These are phyloP conservation scores for Luperina testacea DNA, from an alignment of 2,888 invertebrate species.

Conservation along the genomic window DNA sequence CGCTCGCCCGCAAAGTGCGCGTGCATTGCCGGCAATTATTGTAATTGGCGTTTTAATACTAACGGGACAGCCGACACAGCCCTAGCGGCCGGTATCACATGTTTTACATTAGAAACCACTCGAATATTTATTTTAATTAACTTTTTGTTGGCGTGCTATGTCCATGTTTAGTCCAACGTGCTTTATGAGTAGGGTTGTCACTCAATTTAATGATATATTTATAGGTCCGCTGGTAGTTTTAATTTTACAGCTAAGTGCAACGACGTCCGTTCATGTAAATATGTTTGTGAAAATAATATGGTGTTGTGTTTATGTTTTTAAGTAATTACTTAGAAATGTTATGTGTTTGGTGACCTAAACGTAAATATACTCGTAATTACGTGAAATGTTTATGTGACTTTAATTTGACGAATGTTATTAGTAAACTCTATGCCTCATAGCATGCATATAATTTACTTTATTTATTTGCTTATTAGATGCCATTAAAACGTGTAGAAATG, in stretches of 20 bases:
- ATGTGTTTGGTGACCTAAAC: conserved; percentile 28
- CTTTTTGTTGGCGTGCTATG: conserved; percentile 60
- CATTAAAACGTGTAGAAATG: background rate
- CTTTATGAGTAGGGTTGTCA: conserved; percentile 51
- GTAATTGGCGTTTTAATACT: conserved; percentile 65
- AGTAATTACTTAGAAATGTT: conserved; percentile 44
- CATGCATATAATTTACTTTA: background rate
- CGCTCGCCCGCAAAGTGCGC: conserved; percentile 56
- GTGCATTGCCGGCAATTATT: conserved; percentile 63
- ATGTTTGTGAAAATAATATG: conserved; percentile 45
- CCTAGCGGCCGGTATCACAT: conserved; percentile 45
- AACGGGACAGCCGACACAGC: conserved; percentile 55
- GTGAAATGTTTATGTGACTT: conserved; percentile 29
- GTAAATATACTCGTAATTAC: conserved; percentile 19
- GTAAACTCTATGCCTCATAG: conserved; percentile 6
- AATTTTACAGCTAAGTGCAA: conserved; percentile 57
- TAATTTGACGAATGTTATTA: conserved; percentile 13
- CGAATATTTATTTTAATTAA: conserved; percentile 67
- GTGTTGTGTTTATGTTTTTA: conserved; percentile 44
- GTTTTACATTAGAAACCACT: conserved; percentile 63
- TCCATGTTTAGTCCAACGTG: conserved; percentile 38
- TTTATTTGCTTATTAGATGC: background rate
- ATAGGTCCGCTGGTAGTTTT: conserved; percentile 52
- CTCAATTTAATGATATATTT: conserved; percentile 58
- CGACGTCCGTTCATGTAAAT: conserved; percentile 17